A percentile compares a stretch with the other conserved stretches of the same genome.
Conservation (phyloP, 2,113 vertebrate genomes). For the Cheirogaleus medius region DNA sequence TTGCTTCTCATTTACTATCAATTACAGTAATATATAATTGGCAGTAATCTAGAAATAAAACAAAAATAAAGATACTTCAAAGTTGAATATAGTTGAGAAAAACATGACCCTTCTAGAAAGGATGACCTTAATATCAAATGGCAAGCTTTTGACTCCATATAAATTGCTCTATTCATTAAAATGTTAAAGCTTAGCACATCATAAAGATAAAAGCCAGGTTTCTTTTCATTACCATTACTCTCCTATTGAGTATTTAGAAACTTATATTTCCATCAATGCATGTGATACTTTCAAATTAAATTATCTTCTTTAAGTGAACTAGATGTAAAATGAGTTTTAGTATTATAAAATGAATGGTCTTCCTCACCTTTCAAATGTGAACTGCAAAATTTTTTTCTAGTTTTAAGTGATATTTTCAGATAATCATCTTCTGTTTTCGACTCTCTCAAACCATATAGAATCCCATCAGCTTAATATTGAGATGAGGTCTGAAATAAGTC, state of each 20-base stretch:
- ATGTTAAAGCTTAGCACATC: neutral
- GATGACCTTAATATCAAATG: conserved; percentile 71
- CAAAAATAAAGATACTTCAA: neutral
- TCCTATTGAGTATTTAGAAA: conserved; percentile 55
- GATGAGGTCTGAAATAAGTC: neutral
- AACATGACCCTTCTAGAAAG: conserved; percentile 39
- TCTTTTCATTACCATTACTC: conserved; percentile 58
- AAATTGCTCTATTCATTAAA: conserved; percentile 62
- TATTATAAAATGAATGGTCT: conserved; percentile 45
- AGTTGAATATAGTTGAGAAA: conserved; percentile 23
- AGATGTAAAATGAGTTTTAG: conserved; percentile 63
- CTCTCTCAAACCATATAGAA: neutral
- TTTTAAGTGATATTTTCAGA: conserved; percentile 23
- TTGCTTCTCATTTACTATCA: neutral
- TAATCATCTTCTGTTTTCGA: neutral
- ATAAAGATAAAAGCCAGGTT: conserved; percentile 66
- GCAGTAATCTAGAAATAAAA: neutral
- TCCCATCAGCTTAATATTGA: neutral
- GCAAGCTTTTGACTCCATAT: neutral
- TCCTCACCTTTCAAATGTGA: conserved; percentile 42
- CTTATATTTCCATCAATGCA: conserved; percentile 38
- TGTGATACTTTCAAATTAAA: conserved; percentile 72
- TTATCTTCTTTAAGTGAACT: conserved; percentile 26
- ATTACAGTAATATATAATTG: conserved; percentile 14
- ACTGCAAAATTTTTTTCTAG: neutral